Percentiles rank a stretch among this genome's conserved stretches.
Evolutionary conservation across 1,140 invertebrate species (phyloP).

Genomic region (Globodera rostochiensis): DNA sequence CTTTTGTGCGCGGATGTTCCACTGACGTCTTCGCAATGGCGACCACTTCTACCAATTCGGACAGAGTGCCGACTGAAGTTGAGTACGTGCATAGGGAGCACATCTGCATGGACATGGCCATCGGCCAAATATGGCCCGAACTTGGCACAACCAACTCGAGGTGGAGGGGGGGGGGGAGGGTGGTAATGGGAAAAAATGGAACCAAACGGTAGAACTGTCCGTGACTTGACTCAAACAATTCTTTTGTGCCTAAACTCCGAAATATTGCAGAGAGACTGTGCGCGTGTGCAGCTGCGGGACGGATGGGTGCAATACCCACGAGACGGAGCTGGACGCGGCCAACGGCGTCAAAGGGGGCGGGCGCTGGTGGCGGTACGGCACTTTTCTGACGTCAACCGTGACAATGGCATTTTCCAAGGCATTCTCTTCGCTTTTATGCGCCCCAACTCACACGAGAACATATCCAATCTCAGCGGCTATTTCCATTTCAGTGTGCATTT

Average conservation of each 20-base stretch:
- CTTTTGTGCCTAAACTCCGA: too few species aligned
- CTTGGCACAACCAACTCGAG: conserved; percentile 1
- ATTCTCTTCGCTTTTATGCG: not conserved
- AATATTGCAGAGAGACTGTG: conserved; percentile 35
- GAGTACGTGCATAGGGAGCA: conserved; percentile 43
- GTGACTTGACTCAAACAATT: too few species aligned
- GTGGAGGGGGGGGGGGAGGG: not conserved
- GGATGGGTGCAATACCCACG: conserved; percentile 43
- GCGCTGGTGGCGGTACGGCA: not conserved
- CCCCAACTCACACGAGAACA: not conserved
- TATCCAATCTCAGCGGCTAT: not conserved
- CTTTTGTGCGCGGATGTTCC: conserved; percentile 50
- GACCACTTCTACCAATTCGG: conserved; percentile 9
- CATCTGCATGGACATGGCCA: conserved; percentile 44
- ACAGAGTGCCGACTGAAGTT: conserved; percentile 37
- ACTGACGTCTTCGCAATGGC: conserved; percentile 52
- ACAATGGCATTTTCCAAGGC: not conserved
- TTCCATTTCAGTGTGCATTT: too few species aligned
- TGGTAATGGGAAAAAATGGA: not conserved
- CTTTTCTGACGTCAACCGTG: not conserved
- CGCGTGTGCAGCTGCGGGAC: conserved; percentile 45
- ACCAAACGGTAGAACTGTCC: not conserved
- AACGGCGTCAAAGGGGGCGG: not conserved
- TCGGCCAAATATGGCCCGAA: conserved; percentile 47
- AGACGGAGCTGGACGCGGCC: conserved; percentile 15